Base-by-base conservation (phyloP, 2,113 vertebrate genomes). In the Aramus guarauna region DNA sequence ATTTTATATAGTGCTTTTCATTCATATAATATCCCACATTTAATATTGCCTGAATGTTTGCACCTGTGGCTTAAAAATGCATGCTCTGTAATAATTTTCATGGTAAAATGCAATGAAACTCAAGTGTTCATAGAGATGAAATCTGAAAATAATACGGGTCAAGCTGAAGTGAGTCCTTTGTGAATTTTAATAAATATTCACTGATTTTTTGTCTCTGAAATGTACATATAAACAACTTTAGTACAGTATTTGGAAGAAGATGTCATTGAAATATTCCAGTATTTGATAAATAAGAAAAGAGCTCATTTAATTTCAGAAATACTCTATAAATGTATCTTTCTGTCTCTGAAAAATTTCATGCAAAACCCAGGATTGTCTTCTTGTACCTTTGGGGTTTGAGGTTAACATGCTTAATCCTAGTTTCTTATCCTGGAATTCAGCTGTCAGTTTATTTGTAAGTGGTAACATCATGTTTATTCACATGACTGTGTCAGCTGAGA, bases 401-500 rank as follows among this genome's bases (percentile, higher is more conserved):
- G 80, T 95, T 97, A 96, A 87, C 30, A 41, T 71, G 37, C 64
- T 89, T 91, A 85, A 94, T 74, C 93, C 39, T 56, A 63, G 47
- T 92, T 96, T 95, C 45, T 92, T 95, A 22, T 74, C 85, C 48
- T 82, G 53, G 27, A 90, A 34, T 96, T 93, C 96, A 94, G 69
- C 67, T 94, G 71, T 78, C 77, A 92, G 48, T 90, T 93, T 91
- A 43, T 56, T 83, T 59, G 72, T 88, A 86, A 95, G 79, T 76
- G 68, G 52, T 71, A 72, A 67, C 84, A 52, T 88, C 82, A 50
- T 92, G 24, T 91, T 96, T 96, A 81, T 95, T 96, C 91, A 80
- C 67, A 86, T 90, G 92, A 69, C 78, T 68, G 37, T 77, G 37
- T 85, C 94, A 85, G 12, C 87, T 83, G 88, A 87, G 80, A 37